Percentiles rank a stretch among this genome's conserved stretches.
phyloP scores from a whole-genome alignment of 2,113 vertebrate species.

The Microcebus tavaratra region DNA sequence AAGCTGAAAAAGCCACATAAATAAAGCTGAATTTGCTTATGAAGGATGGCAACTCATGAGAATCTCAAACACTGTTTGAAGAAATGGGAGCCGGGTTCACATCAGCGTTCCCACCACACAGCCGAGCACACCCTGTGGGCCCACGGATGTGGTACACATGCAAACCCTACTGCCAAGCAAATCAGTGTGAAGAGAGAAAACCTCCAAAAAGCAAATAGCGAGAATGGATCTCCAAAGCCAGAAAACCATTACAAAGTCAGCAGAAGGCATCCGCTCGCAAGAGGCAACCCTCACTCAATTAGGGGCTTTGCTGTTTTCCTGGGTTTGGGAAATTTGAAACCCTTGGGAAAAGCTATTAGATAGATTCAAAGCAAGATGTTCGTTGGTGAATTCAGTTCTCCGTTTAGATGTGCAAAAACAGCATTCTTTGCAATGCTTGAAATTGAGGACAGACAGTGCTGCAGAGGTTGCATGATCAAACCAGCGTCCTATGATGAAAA shows the following conservation, averaged over 20 bases:
- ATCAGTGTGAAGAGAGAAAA: background rate
- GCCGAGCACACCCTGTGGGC: background rate
- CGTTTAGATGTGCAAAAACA: background rate
- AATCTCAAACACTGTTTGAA: background rate
- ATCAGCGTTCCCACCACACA: background rate
- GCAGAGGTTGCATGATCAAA: background rate
- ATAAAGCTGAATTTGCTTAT: background rate
- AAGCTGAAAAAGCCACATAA: background rate
- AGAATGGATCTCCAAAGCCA: background rate
- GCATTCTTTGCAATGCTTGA: background rate
- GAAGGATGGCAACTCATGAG: background rate
- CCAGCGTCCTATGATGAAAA: background rate
- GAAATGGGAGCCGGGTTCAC: background rate
- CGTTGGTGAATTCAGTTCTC: background rate
- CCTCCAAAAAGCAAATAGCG: slow-evolving; percentile 41
- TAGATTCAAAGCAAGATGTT: background rate
- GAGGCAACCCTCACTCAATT: background rate
- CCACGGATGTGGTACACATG: background rate
- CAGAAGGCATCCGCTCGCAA: background rate
- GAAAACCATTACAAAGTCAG: slow-evolving; percentile 41
- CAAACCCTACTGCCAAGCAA: background rate
- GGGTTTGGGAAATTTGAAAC: slow-evolving; percentile 58
- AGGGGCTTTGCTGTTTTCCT: background rate
- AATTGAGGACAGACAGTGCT: background rate
- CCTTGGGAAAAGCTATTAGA: slow-evolving; percentile 22